Evolutionary conservation across 2,888 invertebrate species (phyloP).

Genomic region (Drosophila greeni): DNA sequence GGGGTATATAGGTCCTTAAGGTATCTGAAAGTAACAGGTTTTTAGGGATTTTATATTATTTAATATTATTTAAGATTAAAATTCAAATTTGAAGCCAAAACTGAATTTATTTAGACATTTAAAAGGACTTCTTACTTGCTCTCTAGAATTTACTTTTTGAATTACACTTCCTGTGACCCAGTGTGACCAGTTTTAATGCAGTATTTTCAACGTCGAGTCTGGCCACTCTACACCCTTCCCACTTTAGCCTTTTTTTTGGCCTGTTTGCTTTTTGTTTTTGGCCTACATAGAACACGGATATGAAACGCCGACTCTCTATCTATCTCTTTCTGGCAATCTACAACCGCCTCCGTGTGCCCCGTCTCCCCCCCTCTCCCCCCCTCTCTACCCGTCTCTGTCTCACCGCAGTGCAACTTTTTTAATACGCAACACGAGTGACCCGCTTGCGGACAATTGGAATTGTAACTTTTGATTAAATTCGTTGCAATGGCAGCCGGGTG

Average conservation of each 20-base stretch:
- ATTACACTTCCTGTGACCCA: too few relatives aligned
- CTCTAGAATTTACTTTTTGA: not conserved
- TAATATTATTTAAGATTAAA: too few relatives aligned
- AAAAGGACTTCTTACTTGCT: fast-evolving
- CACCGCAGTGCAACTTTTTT: slow-evolving; percentile 63
- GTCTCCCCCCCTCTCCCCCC: slow-evolving; percentile 2
- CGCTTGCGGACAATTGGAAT: slow-evolving; percentile 74
- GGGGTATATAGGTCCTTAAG: not conserved
- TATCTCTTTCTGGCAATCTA: slow-evolving; percentile 9
- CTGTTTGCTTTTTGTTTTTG: slow-evolving; percentile 35
- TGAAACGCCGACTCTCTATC: slow-evolving; percentile 29
- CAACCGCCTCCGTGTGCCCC: slow-evolving; percentile 20
- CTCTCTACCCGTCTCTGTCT: slow-evolving; percentile 16
- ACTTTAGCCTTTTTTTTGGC: slow-evolving; percentile 11
- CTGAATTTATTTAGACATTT: too few relatives aligned
- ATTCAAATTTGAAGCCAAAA: too few relatives aligned
- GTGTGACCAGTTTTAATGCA: not conserved
- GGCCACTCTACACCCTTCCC: not conserved
- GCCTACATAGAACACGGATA: slow-evolving; percentile 41
- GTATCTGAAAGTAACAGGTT: not conserved
- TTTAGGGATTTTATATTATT: not conserved
- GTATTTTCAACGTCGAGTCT: not conserved
- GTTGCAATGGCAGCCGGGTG: slow-evolving; percentile 65
- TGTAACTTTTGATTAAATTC: slow-evolving; percentile 77
- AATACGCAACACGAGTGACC: slow-evolving; percentile 75